Evolutionary conservation across 1,140 invertebrate genomes (phyloP), one percentile per base, ranked within the genome.

Genomic region (Apis laboriosa): DNA sequence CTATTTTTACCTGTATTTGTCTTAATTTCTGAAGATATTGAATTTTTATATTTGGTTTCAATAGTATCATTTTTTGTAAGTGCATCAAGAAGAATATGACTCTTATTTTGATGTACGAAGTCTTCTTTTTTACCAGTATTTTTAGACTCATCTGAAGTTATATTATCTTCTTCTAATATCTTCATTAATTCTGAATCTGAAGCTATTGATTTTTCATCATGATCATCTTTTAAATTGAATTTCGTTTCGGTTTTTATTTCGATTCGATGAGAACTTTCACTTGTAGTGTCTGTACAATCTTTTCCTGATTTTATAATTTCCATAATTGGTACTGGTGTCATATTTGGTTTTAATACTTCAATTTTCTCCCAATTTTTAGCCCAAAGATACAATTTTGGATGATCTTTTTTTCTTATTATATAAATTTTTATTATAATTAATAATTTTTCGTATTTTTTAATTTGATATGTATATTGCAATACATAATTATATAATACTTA

Each of bases 341-440:
- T 80, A 15, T 92, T 87, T 64, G 89, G 78, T 73, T 93, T 87
- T 58, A 91, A 89, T 66, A 92, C 73, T 92, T 95, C 93, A 0
- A 92, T 91, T 85, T 95, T 95, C 83, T 97, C 96, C 97, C 97
- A 98, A 85, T 96, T 97, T 90, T 97, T 97, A 0, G 97, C 96
- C 97, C 97, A 98, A 0, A 98, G 93, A 92, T 98, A 98, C 19
- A 98, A 92, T 91, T 98, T 98, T 1, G 97, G 97, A 93, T 97
- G 97, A 92, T 97, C 96, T 84, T 97, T 97, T 78, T 96, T 96
- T 53, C 96, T 34, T 97, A 85, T 64, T 92, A 90, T 84, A 78
- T 21, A 86, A 85, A 83, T 85, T 71, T 71, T 74, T 68, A 24
- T 80, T 73, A 73, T 12, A 15, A 7, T 21, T 13, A 61, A 67